Evolutionary conservation across 2,797 vertebrate species (phyloP).

Genomic region (Catharus ustulatus): DNA sequence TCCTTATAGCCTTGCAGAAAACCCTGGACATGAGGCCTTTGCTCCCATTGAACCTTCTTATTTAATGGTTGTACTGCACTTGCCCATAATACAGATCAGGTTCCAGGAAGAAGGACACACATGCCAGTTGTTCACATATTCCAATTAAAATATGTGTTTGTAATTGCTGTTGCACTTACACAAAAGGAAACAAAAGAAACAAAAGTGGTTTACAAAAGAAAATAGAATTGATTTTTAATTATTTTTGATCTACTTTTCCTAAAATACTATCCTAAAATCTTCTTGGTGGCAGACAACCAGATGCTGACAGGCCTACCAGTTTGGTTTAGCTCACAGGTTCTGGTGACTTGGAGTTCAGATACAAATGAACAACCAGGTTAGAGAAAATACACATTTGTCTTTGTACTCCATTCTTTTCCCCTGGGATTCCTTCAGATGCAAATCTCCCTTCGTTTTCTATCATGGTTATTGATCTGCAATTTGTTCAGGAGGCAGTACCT

Average conservation of each 20-base stretch:
- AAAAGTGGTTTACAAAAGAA: background rate
- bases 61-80: background rate
- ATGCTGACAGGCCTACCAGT: background rate
- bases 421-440: conserved; percentile 5
- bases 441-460: background rate
- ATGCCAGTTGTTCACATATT: background rate
- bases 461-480: conserved; percentile 7
- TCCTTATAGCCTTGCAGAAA: background rate
- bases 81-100: background rate
- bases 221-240: background rate
- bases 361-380: background rate
- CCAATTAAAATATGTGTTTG: background rate
- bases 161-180: background rate
- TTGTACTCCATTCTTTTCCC: background rate
- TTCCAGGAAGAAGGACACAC: background rate
- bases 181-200: too few species aligned
- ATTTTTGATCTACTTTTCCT: background rate
- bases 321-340: background rate
- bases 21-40: background rate
- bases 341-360: background rate
- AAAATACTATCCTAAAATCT: background rate
- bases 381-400: background rate
- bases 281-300: background rate
- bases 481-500: background rate
- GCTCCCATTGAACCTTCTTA: background rate